Percentiles rank a stretch among this genome's conserved stretches.
Conservation (phyloP, 2,888 invertebrate genomes). For the Oligia fasciuncula region DNA sequence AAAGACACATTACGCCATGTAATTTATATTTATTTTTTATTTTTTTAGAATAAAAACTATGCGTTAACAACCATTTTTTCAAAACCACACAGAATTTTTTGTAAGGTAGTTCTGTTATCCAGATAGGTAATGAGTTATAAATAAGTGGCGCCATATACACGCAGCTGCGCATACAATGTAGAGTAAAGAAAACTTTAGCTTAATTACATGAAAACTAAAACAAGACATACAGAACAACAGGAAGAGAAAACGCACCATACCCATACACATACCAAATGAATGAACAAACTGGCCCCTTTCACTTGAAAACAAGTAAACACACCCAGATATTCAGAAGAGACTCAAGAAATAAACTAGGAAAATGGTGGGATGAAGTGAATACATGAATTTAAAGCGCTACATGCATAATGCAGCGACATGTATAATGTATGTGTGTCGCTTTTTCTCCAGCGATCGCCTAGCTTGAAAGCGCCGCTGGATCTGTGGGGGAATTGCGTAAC, state of each 20-base stretch:
- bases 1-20: too few species aligned
- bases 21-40: too few species aligned
- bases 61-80: too few species aligned
- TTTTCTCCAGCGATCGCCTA: constrained; percentile 20
- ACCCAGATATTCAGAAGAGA: constrained; percentile 35
- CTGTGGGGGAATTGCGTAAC: background rate
- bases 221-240: background rate
- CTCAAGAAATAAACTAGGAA: constrained; percentile 35
- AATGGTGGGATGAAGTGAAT: constrained; percentile 18
- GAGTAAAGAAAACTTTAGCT: background rate
- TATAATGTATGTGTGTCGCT: constrained; percentile 43
- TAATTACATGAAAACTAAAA: background rate
- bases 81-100: too few species aligned
- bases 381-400: constrained; percentile 38
- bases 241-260: constrained; percentile 8
- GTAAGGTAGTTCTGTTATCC: too few species aligned
- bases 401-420: constrained; percentile 42
- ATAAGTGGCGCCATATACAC: too few species aligned
- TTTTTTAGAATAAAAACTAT: too few species aligned
- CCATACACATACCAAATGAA: background rate
- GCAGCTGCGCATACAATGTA: too few species aligned
- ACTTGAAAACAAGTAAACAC: constrained; percentile 14
- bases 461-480: constrained; percentile 34
- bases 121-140: too few species aligned
- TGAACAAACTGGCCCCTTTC: background rate